Conservation (phyloP, 2,113 vertebrate genomes). For the Tinamus guttatus region DNA sequence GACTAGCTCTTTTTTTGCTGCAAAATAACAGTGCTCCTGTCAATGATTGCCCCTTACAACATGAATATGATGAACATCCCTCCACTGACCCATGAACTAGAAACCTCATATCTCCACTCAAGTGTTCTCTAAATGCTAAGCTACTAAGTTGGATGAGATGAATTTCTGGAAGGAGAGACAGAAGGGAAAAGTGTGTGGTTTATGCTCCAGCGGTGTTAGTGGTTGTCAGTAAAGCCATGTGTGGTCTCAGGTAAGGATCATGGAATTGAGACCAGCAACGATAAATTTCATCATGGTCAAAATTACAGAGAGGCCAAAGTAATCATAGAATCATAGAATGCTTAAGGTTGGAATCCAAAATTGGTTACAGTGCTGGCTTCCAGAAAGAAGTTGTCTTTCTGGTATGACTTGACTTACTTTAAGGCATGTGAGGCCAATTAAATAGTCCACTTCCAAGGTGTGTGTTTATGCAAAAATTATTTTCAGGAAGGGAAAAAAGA, state of each 20-base stretch:
- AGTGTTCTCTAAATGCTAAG: neutral
- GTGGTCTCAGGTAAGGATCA: constrained; percentile 7
- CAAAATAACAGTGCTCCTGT: neutral
- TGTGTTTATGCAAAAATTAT: neutral
- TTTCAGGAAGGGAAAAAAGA: neutral
- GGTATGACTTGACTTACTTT: neutral
- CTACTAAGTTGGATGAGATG: neutral
- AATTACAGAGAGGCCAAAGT: neutral
- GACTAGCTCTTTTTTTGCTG: neutral
- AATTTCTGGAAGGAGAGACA: neutral
- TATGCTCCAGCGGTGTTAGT: neutral
- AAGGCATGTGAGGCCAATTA: neutral
- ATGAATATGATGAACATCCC: neutral
- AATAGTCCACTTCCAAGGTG: neutral
- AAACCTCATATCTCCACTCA: neutral
- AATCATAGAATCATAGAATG: no score
- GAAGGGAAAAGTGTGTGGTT: neutral
- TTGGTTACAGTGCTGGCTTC: neutral
- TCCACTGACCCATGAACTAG: neutral
- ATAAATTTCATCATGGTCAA: neutral
- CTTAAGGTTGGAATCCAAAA: no score
- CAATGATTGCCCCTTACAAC: neutral
- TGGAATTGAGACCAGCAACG: neutral
- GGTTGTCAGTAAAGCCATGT: neutral
- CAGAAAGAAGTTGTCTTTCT: neutral